Base-by-base conservation (phyloP, 2,113 vertebrate species). In the Epinephelus cyanopodus region DNA sequence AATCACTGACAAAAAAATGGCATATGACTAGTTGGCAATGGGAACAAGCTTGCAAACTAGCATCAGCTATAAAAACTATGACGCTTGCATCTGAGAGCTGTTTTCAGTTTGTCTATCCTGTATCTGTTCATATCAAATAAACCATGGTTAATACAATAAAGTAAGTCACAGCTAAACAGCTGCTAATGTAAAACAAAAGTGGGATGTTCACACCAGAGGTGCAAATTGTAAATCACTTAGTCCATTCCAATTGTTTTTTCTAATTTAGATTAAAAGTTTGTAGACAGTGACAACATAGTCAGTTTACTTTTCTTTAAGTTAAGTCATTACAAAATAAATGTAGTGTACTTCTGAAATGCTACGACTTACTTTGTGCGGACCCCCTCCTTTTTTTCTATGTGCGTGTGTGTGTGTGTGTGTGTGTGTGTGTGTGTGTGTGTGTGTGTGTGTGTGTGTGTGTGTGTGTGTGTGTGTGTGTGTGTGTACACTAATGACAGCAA, bases 401-500 rank as follows among this genome's bases (percentile, higher is more conserved):
- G 29, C 0, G 57, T 75, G 58, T 52, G 48, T 74, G 61, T 73
- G 56, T 52, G 25, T 39, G 27, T 70, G 48, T 52, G 73, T 42
- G 50, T 67, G 71, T 33, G 82, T 57, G 25, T 66, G 33, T 50
- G 27, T 70, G 48, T 52, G 73, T 50, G 56, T 67, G 74, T 33
- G 82, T 57, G 56, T 75, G 58, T 52, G 48, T 74, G 60, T 73
- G 56, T 52, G 73, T 82, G 54, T 63, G 33, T 54, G 62, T 63
- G 57, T 65, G 29, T 60, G 45, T 42, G 63, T 65, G 25, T 39
- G 27, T 70, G 48, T 52, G 73, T 42, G 50, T 67, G 71, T 33
- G 82, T 57, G 25, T 66, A 67, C 84, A 90, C 93, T 88, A 91
- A 93, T 90, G 89, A 85, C 86, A 90, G 87, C 83, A 78, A 89